phyloP scores from a whole-genome alignment of 2,113 vertebrate genomes.

The Aegithalos caudatus region DNA sequence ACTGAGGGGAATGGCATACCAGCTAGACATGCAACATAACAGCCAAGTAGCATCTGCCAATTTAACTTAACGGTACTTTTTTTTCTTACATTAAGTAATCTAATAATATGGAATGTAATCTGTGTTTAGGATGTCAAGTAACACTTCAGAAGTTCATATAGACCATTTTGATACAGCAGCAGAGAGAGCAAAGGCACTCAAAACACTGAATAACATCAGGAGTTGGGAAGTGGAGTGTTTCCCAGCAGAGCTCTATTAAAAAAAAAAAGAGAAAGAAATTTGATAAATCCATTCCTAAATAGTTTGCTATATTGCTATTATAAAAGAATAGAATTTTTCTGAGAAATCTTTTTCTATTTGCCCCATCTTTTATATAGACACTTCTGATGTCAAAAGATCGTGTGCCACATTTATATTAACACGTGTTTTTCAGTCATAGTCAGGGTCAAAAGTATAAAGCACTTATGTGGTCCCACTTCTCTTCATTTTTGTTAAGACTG shows the following conservation, averaged over 20 bases:
- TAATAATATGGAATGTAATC: neutral
- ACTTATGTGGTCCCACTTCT: neutral
- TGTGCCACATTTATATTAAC: neutral
- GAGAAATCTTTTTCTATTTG: neutral
- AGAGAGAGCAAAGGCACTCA: constrained; percentile 40
- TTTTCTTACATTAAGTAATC: neutral
- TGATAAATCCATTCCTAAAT: neutral
- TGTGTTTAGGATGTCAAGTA: neutral
- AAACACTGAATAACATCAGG: constrained; percentile 48
- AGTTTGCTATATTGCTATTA: neutral
- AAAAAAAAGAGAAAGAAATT: neutral
- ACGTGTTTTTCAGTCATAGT: neutral
- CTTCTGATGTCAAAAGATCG: neutral
- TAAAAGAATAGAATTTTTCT: neutral
- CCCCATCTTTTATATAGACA: neutral
- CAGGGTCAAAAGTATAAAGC: neutral
- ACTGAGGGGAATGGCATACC: neutral
- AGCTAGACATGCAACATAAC: neutral
- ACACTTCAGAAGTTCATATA: constrained; percentile 32
- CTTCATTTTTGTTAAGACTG: neutral
- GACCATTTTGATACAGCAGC: constrained; percentile 42
- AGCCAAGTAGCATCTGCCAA: neutral
- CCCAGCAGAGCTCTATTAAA: constrained; percentile 46
- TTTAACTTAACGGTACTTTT: neutral
- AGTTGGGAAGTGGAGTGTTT: neutral